Conservation (phyloP, 2,888 invertebrate genomes). For the Minunthozetes semirufus region DNA sequence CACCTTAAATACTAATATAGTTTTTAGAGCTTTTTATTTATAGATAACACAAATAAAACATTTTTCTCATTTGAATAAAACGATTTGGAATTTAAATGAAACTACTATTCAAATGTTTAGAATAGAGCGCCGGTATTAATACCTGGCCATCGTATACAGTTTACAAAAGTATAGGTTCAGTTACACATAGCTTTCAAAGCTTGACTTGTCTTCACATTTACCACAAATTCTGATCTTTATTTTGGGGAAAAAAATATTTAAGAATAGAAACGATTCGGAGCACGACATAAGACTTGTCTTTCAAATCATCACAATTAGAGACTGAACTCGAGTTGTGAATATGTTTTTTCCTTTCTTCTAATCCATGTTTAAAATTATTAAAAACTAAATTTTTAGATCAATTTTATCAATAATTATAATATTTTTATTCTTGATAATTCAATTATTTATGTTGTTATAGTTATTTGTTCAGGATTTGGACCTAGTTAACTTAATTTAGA, state of each 20-base stretch:
- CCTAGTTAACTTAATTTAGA: no score
- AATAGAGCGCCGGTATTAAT: background rate
- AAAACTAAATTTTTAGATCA: no score
- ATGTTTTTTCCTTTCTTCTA: no score
- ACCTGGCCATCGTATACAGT: background rate
- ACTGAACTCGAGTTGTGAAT: no score
- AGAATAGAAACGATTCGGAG: background rate
- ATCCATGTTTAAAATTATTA: no score
- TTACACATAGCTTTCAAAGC: background rate
- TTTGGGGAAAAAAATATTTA: background rate
- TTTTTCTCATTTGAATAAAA: slow-evolving; percentile 1
- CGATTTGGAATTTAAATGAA: slow-evolving; percentile 5
- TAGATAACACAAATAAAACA: slow-evolving; percentile 20
- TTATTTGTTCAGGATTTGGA: no score
- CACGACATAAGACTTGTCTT: no score
- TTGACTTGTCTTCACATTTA: slow-evolving; percentile 16
- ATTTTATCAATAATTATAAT: no score
- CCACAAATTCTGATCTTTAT: background rate
- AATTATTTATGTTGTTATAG: no score
- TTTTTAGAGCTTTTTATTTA: background rate
- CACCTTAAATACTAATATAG: slow-evolving; percentile 17
- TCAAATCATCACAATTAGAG: no score
- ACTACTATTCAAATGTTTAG: background rate
- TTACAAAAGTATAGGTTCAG: background rate
- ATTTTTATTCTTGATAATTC: no score